Base-by-base conservation (phyloP, 2,113 vertebrate genomes). In the Anhinga rufa region DNA sequence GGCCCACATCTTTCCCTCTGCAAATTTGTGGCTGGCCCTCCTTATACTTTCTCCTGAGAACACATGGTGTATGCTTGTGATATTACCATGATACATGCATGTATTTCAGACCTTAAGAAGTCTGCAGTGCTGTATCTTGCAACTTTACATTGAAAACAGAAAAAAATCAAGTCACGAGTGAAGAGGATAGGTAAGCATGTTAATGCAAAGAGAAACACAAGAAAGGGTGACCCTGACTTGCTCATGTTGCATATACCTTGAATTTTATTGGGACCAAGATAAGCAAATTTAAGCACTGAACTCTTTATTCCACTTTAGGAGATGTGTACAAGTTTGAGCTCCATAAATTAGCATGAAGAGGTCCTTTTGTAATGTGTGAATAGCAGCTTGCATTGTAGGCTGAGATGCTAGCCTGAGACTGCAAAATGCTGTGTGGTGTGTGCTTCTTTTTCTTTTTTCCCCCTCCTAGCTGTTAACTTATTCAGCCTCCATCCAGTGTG, bases 1-100 rank as follows among this genome's bases (percentile, higher is more conserved):
- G n/a, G 10, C 29, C 65, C 9, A 4, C 26, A 19, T 25, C 44
- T 49, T 82, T 11, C 20, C 6, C 15, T 92, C n/a, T 46, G 49
- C 64, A 77, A 54, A 54, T 49, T 29, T 61, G 31, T 24, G 57
- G 5, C 36, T 74, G 17, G 17, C 31, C 17, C 9, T 55, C 11
- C 10, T 55, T n/a, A 14, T 1, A 3, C 24, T 24, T 65, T 26
- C 32, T 88, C 29, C 49, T 36, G 58, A 46, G 40, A 86, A 34
- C 0, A 0, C 1, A 13, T 17, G 20, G 14, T 18, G 9, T 32
- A 4, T 24, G 12, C 0, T 0, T 34, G 34, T 82, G 58, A 28
- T 38, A n/a, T 16, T 86, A 10, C 51, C 9, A 3, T 22, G 46
- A 29, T 6, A 21, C 1, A 1, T 20, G 12, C 17, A 4, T 8